Evolutionary conservation across 2,797 vertebrate genomes (phyloP), one percentile per base, ranked within the genome.

Genomic region (Tapirus indicus): DNA sequence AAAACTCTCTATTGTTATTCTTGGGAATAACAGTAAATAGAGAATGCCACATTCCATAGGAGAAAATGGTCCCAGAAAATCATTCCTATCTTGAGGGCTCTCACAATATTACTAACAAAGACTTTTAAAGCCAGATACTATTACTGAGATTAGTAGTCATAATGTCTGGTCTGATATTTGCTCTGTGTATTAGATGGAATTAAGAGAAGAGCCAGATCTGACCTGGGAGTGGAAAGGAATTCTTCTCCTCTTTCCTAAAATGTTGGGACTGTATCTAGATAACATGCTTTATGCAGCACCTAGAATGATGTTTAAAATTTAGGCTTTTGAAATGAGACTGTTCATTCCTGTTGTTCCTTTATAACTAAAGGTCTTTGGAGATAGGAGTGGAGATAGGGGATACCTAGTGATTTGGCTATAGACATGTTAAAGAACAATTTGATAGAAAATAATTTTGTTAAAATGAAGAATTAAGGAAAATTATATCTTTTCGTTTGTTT

Each of bases 361-460:
- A 44, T 56, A 41, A 69, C 49, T 72, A 69, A 71, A 60, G 12
- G 72, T 94, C 72, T 77, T 92, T 82, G 41, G 74, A 92, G 17
- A 52, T 64, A 49, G 10, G 56, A 21, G n/a, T 95, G 20, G 75
- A 77, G n/a, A 56, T 47, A 35, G 47, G 47, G 6, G 38, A 38
- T n/a, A 38, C 14, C 32, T 54, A 77, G 60, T 27, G 4, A 86
- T 80, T 75, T 88, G 54, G n/a, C 71, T 82, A 84, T 88, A 58
- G 14, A 74, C 20, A 72, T 80, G 44, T 32, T 79, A 41, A 88
- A 80, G 56, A 60, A 18, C 66, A 79, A 38, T 56, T 29, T 83
- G 68, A 9, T 74, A 83, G 77, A 54, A 92, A 88, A 58, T 58
- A 88, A 41, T 91, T 84, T 88, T 66, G 77, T 95, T 41, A 74